Percentiles rank a stretch among this genome's conserved stretches.
These are phyloP conservation scores for Nymphalis urticae DNA, from an alignment of 2,888 invertebrate species.

Conservation along the genomic window DNA sequence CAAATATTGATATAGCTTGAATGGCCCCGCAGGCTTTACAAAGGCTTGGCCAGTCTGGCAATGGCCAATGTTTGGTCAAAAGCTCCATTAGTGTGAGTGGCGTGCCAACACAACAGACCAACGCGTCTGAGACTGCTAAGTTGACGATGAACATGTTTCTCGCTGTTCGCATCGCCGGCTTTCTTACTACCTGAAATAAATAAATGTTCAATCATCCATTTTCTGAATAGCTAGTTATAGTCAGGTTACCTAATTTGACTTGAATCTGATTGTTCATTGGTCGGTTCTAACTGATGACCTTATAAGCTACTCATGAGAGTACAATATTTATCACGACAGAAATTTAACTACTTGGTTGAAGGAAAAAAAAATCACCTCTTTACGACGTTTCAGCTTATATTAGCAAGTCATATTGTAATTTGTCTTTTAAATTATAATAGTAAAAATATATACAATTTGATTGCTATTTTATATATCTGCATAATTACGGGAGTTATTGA, in stretches of 20 bases:
- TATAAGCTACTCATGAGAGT: too few relatives aligned
- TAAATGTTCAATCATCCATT: too few relatives aligned
- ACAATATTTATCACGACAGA: too few relatives aligned
- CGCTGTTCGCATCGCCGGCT: conserved; percentile 94
- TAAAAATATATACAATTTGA: not conserved
- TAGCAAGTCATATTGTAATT: not conserved
- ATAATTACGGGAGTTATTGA: too few relatives aligned
- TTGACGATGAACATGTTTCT: conserved; percentile 97
- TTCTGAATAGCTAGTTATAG: too few relatives aligned
- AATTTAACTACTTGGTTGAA: too few relatives aligned
- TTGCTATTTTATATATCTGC: too few relatives aligned
- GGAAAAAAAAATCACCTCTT: too few relatives aligned
- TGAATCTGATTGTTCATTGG: too few relatives aligned
- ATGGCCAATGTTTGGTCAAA: conserved; percentile 91
- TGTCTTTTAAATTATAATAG: not conserved
- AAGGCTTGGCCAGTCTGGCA: conserved; percentile 88
- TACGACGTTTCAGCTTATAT: too few relatives aligned
- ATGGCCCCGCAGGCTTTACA: conserved; percentile 94
- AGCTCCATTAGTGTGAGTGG: conserved; percentile 94
- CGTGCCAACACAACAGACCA: conserved; percentile 94
- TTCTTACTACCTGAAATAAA: conserved; percentile 85
- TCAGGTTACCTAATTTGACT: too few relatives aligned
- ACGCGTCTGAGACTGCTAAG: conserved; percentile 91
- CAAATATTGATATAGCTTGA: conserved; percentile 95
- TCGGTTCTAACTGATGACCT: too few relatives aligned